A percentile compares a stretch with the other conserved stretches of the same genome.
phyloP scores from a whole-genome alignment of 2,113 vertebrate genomes.

The Mesoclemmys tuberculata region DNA sequence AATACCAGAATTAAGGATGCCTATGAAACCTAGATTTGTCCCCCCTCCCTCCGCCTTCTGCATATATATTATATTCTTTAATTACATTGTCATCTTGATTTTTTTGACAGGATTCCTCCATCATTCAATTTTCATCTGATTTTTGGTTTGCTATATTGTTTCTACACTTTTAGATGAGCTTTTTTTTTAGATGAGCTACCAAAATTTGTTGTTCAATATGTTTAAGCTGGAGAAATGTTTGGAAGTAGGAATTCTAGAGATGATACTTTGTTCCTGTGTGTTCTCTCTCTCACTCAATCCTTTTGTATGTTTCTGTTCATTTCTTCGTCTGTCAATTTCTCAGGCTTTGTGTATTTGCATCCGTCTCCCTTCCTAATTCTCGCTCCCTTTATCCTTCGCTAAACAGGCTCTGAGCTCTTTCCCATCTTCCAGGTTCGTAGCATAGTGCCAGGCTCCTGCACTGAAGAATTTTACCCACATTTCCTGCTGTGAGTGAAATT shows the following conservation, averaged over 20 bases:
- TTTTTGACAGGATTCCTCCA: not conserved
- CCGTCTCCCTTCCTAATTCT: not conserved
- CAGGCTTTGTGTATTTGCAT: not conserved
- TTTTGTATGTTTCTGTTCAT: no score
- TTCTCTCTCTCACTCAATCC: not conserved
- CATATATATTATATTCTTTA: not conserved
- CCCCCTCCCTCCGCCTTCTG: not conserved
- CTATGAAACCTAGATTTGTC: not conserved
- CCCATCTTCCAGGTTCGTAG: not conserved
- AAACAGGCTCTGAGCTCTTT: not conserved
- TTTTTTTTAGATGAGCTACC: no score
- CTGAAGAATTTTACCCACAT: not conserved
- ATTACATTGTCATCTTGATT: not conserved
- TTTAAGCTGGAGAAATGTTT: not conserved
- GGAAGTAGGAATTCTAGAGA: not conserved
- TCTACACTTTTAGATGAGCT: not conserved
- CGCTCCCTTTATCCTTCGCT: not conserved
- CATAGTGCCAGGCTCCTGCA: not conserved
- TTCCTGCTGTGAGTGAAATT: not conserved
- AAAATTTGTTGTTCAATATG: not conserved
- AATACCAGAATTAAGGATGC: not conserved
- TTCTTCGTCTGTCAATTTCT: not conserved
- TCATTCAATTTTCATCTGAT: not conserved
- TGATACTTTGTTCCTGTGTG: no score
- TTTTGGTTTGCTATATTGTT: not conserved